These are phyloP conservation scores for Tachypleus tridentatus DNA, from an alignment of 1,140 invertebrate genomes.

Conservation along the genomic window DNA sequence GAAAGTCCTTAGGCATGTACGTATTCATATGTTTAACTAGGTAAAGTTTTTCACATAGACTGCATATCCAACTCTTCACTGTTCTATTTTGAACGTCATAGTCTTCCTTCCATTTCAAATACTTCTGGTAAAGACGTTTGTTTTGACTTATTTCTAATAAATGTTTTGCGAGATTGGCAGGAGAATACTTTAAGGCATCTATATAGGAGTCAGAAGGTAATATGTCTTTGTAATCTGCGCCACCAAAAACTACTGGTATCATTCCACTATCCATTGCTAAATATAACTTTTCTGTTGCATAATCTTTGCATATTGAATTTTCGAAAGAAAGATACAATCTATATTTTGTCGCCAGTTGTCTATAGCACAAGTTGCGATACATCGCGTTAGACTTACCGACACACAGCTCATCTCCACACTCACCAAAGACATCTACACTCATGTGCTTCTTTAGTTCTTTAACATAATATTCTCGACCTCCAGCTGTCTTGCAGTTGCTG, in stretches of 20 bases:
- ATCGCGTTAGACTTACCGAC: slow-evolving; percentile 1
- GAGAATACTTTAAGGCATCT: slow-evolving; percentile 30
- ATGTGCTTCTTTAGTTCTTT: slow-evolving; percentile 42
- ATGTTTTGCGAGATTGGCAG: slow-evolving; percentile 12
- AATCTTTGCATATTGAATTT: slow-evolving; percentile 33
- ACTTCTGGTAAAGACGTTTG: not conserved
- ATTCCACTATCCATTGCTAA: slow-evolving; percentile 6
- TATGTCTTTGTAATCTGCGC: slow-evolving; percentile 23
- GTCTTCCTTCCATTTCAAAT: not conserved
- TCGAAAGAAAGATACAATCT: slow-evolving; percentile 34
- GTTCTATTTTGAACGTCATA: no score
- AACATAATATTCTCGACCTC: slow-evolving; percentile 42
- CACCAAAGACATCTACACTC: slow-evolving; percentile 51
- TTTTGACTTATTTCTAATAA: not conserved
- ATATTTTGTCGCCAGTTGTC: slow-evolving; percentile 25
- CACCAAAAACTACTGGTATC: slow-evolving; percentile 24
- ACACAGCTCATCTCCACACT: slow-evolving; percentile 37
- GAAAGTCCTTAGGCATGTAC: no score
- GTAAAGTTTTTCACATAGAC: no score
- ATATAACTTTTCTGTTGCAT: slow-evolving; percentile 31
- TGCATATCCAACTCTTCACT: no score
- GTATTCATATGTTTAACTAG: no score
- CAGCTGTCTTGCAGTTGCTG: slow-evolving; percentile 45
- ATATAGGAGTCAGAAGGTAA: slow-evolving; percentile 34
- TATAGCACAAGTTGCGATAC: slow-evolving; percentile 23